Evolutionary conservation across 2,888 invertebrate genomes (phyloP).

Genomic region (Crematogaster levior): DNA sequence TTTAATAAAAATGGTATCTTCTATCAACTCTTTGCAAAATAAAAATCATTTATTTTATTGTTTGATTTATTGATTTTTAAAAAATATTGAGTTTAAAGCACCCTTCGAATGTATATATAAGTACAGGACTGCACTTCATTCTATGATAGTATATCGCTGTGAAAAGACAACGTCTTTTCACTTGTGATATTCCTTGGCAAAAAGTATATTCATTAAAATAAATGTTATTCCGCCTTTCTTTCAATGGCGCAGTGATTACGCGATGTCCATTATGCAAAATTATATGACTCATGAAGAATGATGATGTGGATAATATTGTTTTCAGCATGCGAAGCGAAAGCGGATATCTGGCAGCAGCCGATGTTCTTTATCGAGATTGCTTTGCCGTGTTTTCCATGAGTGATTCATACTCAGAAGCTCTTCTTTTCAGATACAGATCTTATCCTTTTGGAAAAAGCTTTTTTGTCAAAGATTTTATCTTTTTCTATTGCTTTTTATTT

Average conservation of each 20-base stretch:
- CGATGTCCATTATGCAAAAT: slow-evolving; percentile 64
- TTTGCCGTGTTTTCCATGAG: background rate
- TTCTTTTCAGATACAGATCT: background rate
- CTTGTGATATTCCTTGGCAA: slow-evolving; percentile 41
- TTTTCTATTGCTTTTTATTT: background rate
- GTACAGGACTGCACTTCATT: background rate
- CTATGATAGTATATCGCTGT: background rate
- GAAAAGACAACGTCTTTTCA: slow-evolving; percentile 54
- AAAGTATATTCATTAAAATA: slow-evolving; percentile 71
- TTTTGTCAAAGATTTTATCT: background rate
- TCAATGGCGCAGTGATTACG: slow-evolving; percentile 60
- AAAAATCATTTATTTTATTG: too few relatives aligned
- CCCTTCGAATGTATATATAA: background rate
- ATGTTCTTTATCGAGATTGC: background rate
- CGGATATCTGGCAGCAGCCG: background rate
- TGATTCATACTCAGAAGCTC: background rate
- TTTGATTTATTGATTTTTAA: background rate
- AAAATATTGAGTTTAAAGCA: background rate
- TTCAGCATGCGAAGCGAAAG: background rate
- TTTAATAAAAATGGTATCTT: background rate
- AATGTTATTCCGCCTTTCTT: slow-evolving; percentile 67
- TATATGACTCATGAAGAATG: slow-evolving; percentile 45
- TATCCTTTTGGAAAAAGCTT: background rate
- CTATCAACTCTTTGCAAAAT: background rate
- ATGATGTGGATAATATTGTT: slow-evolving; percentile 66